Percentiles rank a stretch among this genome's conserved stretches.
phyloP scores from a whole-genome alignment of 1,140 invertebrate genomes.

The Thaumetopoea pityocampa region DNA sequence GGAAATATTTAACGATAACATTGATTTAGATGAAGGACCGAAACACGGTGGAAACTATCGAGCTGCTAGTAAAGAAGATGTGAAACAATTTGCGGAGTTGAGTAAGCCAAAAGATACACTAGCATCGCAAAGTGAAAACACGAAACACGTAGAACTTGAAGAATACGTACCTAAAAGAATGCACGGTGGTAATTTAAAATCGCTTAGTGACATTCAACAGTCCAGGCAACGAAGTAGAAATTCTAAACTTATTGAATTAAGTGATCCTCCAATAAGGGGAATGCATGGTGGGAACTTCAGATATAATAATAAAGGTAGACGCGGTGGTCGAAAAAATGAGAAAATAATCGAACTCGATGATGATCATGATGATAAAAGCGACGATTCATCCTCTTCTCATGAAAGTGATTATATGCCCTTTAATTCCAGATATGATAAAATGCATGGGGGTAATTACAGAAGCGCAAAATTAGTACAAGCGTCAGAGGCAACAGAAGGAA shows the following conservation, averaged over 20 bases:
- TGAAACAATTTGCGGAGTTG: conserved; percentile 9
- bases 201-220: conserved; percentile 23
- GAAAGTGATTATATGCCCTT: conserved; percentile 27
- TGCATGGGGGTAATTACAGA: conserved; percentile 61
- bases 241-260: conserved; percentile 39
- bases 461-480: conserved; percentile 43
- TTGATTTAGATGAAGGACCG: conserved; percentile 51
- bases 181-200: conserved; percentile 32
- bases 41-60: conserved; percentile 67
- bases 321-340: conserved; percentile 29
- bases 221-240: conserved; percentile 25
- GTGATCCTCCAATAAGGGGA: conserved; percentile 17
- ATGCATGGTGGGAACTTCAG: conserved; percentile 47
- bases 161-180: conserved; percentile 21
- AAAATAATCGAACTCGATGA: conserved; percentile 50
- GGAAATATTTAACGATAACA: conserved; percentile 59
- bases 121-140: conserved; percentile 45
- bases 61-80: conserved; percentile 28
- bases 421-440: conserved; percentile 25
- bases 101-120: conserved; percentile 35
- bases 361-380: conserved; percentile 29
- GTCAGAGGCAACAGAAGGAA: conserved; percentile 20
- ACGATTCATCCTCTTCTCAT: conserved; percentile 11
- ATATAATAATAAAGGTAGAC: conserved; percentile 21
- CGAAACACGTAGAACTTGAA: conserved; percentile 37